These are phyloP conservation scores for Phymorhynchus buccinoides DNA, from an alignment of 1,140 invertebrate species.

Conservation along the genomic window DNA sequence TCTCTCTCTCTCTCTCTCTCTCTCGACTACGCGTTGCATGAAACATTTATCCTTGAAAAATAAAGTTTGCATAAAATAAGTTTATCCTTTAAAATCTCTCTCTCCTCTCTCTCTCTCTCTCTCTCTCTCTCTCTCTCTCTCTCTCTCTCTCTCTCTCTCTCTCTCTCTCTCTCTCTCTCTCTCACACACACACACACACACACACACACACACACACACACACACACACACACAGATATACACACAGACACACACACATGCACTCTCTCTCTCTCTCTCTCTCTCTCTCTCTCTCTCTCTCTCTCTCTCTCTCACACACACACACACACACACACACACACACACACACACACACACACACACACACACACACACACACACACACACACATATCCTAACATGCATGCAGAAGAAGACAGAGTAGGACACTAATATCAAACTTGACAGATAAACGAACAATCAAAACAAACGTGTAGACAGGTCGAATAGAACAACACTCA, in stretches of 20 bases:
- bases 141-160: background rate
- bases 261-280: background rate
- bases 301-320: background rate
- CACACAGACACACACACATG: background rate
- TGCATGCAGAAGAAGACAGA: too few species aligned
- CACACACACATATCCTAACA: background rate
- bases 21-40: too few species aligned
- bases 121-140: background rate
- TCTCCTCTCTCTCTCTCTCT: background rate
- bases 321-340: background rate
- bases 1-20: too few species aligned
- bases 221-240: background rate
- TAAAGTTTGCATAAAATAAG: too few species aligned
- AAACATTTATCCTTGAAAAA: too few species aligned
- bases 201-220: constrained; percentile 10
- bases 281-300: constrained; percentile 19
- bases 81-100: background rate
- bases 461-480: too few species aligned
- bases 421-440: too few species aligned
- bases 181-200: background rate
- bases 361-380: background rate
- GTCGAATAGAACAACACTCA: too few species aligned
- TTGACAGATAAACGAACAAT: too few species aligned
- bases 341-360: background rate
- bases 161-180: background rate